Percentiles rank a stretch among this genome's conserved stretches.
Evolutionary conservation across 2,888 invertebrate species (phyloP).

Genomic region (Platycnemis pennipes): DNA sequence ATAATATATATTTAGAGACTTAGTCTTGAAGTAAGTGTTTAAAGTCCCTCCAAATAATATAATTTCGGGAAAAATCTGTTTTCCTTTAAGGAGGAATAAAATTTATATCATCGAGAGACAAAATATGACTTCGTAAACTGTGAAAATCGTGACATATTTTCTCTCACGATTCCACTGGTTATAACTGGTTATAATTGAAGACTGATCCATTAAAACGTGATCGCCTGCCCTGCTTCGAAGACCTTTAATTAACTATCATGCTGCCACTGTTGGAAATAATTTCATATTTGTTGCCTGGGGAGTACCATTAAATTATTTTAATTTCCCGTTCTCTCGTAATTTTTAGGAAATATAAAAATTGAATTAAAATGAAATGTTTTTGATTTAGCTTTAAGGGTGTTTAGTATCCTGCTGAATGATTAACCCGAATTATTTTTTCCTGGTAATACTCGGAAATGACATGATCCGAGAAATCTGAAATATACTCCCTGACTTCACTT

Average conservation of each 20-base stretch:
- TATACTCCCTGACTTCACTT: too few species aligned
- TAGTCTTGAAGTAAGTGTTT: too few species aligned
- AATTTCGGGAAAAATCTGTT: too few species aligned
- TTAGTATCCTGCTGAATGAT: neutral
- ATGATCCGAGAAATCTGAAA: neutral
- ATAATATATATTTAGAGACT: too few species aligned
- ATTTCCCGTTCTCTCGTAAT: too few species aligned
- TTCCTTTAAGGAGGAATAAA: too few species aligned
- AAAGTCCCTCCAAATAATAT: too few species aligned
- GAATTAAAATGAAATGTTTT: too few species aligned
- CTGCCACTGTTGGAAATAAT: neutral
- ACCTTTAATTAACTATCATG: too few species aligned
- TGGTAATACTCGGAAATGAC: neutral
- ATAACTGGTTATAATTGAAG: neutral
- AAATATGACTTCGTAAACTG: neutral
- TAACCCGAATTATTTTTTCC: neutral
- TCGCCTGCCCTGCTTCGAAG: neutral
- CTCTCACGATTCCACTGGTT: neutral
- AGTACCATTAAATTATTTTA: neutral
- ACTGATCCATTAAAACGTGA: neutral
- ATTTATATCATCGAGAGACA: neutral
- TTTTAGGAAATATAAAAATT: too few species aligned
- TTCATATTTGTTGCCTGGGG: neutral
- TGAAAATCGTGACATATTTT: neutral
- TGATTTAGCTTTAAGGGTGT: too few species aligned